Conservation (phyloP, 2,797 vertebrate species). For the Vespertilio murinus region DNA sequence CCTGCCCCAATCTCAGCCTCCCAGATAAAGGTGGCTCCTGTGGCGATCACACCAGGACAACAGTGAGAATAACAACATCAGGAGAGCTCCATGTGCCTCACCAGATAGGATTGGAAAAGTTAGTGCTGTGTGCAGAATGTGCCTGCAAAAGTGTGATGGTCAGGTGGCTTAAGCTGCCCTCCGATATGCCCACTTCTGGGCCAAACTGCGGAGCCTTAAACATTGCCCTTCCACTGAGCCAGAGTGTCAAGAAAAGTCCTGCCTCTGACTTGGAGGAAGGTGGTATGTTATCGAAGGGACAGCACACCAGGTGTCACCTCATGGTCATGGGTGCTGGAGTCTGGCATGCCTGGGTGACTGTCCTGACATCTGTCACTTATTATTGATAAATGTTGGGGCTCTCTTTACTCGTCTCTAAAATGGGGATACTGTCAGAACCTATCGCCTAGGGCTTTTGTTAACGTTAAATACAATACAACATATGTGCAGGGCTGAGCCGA, state of each 20-base stretch:
- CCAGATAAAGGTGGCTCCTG: neutral
- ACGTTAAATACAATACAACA: neutral
- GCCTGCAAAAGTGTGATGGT: neutral
- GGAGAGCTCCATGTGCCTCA: neutral
- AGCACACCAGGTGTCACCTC: fast-evolving
- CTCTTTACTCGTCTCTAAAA: conserved; percentile 3
- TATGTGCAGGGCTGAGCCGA: neutral
- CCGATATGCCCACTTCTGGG: neutral
- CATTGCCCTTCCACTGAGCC: neutral
- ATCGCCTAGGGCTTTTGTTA: neutral
- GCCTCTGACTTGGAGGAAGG: neutral
- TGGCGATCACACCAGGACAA: neutral
- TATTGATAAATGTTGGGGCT: neutral
- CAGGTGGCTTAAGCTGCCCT: neutral
- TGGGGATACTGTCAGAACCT: neutral
- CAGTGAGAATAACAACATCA: neutral
- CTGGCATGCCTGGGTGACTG: neutral
- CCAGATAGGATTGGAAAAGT: neutral
- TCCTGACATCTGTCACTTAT: neutral
- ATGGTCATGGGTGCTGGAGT: neutral
- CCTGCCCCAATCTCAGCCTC: neutral
- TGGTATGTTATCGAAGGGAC: neutral
- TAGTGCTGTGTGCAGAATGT: neutral
- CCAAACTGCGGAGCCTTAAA: neutral
- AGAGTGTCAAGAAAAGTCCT: neutral